Base-by-base conservation (phyloP, 2,113 vertebrate species). In the Lampris incognitus region DNA sequence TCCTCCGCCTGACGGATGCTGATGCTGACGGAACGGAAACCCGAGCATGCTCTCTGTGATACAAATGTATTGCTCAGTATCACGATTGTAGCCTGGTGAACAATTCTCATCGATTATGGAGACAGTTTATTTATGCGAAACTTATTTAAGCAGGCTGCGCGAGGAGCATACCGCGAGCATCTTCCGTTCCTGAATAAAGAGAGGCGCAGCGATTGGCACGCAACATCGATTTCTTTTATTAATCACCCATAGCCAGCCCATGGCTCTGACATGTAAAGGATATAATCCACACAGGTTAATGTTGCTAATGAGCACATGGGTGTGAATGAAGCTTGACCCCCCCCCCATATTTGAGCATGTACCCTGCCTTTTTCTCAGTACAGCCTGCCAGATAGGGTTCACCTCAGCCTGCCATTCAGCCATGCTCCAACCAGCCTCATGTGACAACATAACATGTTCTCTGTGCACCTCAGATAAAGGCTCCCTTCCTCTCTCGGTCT, bases 401-500 rank as follows among this genome's bases (percentile, higher is more conserved):
- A 72, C 82, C 66, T 69, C 78, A 78, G 77, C 38, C 58, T 41
- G 36, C 83, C 68, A 82, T 83, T 80, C 75, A 84, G 76, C 67
- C 84, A 78, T 90, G 90, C 88, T 81, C 73, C 70, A 85, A 89
- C 81, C 83, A 88, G 87, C 69, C 84, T 87, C 85, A 76, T 81
- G 89, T 87, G 90, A 87, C 85, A 77, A 66, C 44, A 44, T 67
- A 88, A 81, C 91, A 92, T 92, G 89, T 76, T 88, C 81, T 78
- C 72, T 36, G 40, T 72, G 78, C 76, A 85, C 82, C 79, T 68
- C 76, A 9, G 80, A 76, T 84, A 66, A 84, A 79, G 67, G 3
- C 50, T 41, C 39, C 24, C 63, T 49, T n/a, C 50, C 63, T 4
- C 36, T 64, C 63, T 51, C 24, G 2, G 40, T 40, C 9, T 54